Evolutionary conservation across 2,113 vertebrate species (phyloP).

Genomic region (Atlantisia rogersi): DNA sequence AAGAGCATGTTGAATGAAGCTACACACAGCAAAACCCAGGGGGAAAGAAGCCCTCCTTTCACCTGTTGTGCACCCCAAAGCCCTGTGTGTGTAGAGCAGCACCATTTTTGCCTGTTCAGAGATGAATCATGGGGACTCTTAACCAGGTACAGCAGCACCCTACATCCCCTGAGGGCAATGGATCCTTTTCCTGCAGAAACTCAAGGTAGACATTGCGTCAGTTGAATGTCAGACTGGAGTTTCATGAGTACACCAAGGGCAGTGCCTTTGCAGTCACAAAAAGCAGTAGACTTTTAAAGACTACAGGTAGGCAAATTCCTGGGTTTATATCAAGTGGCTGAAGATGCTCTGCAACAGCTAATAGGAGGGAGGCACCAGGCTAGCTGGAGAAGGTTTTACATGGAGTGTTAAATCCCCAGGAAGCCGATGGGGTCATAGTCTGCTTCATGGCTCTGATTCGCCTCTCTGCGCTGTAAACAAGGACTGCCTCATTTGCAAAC

Average conservation of each 20-base stretch:
- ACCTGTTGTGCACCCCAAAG: background rate
- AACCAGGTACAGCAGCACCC: background rate
- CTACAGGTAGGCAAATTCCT: background rate
- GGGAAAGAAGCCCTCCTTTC: background rate
- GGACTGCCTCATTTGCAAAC: background rate
- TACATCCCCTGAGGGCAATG: no score
- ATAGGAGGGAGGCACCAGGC: accelerated
- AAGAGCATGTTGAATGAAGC: background rate
- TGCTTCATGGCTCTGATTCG: background rate
- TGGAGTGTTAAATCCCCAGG: background rate
- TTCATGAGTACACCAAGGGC: background rate
- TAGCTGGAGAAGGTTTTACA: background rate
- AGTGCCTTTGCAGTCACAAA: background rate
- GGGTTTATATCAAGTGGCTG: background rate
- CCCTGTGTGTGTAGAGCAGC: background rate
- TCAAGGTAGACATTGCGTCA: background rate
- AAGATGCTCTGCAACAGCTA: background rate
- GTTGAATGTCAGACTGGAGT: background rate
- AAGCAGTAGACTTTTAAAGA: background rate
- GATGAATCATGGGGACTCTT: background rate
- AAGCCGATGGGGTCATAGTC: background rate
- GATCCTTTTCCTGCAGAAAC: background rate
- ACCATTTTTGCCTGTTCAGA: background rate
- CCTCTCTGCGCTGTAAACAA: background rate
- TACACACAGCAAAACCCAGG: background rate